Evolutionary conservation across 2,888 invertebrate species (phyloP).

Genomic region (Scaptomyza cyrtandrae): DNA sequence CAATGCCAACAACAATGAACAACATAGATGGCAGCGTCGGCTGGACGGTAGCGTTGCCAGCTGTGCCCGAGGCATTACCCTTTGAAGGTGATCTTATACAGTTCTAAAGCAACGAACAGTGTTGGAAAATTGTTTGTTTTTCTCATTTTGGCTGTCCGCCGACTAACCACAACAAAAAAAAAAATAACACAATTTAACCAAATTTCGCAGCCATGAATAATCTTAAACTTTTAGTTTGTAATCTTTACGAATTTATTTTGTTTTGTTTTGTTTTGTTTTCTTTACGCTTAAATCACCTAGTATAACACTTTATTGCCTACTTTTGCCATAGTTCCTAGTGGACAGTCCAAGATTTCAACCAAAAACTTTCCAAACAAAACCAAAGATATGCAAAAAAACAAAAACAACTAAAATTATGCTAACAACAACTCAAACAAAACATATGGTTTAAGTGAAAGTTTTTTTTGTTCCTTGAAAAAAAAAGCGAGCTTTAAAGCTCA

Average conservation of each 20-base stretch:
- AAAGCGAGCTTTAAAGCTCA: no score
- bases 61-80: slow-evolving; percentile 31
- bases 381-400: slow-evolving; percentile 14
- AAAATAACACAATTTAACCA: neutral
- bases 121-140: slow-evolving; percentile 41
- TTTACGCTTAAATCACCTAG: neutral
- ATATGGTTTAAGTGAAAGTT: no score
- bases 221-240: slow-evolving; percentile 36
- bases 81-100: slow-evolving; percentile 88
- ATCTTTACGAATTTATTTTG: slow-evolving; percentile 16
- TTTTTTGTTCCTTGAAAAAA: no score
- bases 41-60: neutral
- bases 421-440: no score
- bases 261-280: neutral
- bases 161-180: slow-evolving; percentile 19
- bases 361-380: slow-evolving; percentile 8
- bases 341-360: neutral
- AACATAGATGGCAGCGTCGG: neutral
- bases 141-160: slow-evolving; percentile 15
- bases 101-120: slow-evolving; percentile 73
- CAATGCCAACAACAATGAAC: neutral
- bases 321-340: neutral
- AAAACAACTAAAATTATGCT: neutral
- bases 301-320: neutral
- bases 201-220: slow-evolving; percentile 14